Percentiles rank a stretch among this genome's conserved stretches.
Evolutionary conservation across 2,113 vertebrate genomes (phyloP).

Genomic region (Gymnobelideus leadbeateri): DNA sequence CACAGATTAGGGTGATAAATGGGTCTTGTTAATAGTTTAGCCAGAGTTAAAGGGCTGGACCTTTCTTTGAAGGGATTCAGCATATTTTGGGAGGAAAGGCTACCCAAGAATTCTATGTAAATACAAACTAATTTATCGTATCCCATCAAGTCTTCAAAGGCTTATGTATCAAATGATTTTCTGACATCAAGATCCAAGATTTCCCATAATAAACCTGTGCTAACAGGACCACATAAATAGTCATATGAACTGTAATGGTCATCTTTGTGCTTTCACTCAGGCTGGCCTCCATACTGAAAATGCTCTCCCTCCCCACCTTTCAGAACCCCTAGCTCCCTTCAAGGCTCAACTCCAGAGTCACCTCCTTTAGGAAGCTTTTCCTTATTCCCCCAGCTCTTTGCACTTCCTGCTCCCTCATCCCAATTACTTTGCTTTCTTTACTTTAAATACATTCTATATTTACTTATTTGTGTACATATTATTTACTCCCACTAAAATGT

Average conservation of each 20-base stretch:
- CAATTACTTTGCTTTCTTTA: background rate
- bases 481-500: background rate
- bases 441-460: background rate
- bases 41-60: background rate
- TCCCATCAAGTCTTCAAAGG: background rate
- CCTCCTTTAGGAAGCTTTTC: background rate
- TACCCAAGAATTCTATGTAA: background rate
- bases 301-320: background rate
- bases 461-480: background rate
- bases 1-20: background rate
- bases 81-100: background rate
- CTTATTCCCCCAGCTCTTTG: background rate
- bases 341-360: background rate
- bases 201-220: background rate
- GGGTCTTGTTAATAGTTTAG: background rate
- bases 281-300: background rate
- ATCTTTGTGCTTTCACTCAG: background rate
- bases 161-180: constrained; percentile 6
- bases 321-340: background rate
- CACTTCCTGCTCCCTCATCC: background rate
- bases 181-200: constrained; percentile 10
- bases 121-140: background rate
- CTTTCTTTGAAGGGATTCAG: background rate
- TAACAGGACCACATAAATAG: background rate
- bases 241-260: background rate